phyloP scores from a whole-genome alignment of 2,113 vertebrate genomes.

The Channa argus region DNA sequence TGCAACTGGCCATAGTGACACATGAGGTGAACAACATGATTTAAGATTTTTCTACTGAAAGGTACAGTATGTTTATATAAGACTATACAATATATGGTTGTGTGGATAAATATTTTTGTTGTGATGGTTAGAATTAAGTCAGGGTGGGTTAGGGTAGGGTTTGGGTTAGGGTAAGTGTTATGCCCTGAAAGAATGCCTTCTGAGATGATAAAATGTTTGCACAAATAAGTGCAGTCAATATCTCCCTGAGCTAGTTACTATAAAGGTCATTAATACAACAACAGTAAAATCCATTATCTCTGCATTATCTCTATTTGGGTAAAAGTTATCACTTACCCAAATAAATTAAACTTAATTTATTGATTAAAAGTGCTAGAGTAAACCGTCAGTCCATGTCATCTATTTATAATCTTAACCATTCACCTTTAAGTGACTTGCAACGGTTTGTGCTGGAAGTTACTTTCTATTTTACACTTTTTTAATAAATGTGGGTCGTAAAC shows the following conservation, averaged over 20 bases:
- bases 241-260: neutral
- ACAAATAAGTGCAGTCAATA: constrained; percentile 7
- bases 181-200: neutral
- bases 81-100: too few relatives aligned
- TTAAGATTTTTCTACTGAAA: too few relatives aligned
- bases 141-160: too few relatives aligned
- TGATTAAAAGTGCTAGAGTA: neutral
- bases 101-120: too few relatives aligned
- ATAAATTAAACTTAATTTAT: neutral
- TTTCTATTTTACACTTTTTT: neutral
- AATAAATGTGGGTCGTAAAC: neutral
- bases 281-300: neutral
- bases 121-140: too few relatives aligned
- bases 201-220: constrained; percentile 1
- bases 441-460: neutral
- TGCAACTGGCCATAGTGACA: neutral
- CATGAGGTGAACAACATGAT: too few relatives aligned
- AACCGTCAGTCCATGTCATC: neutral
- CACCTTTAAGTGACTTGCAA: neutral
- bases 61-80: too few relatives aligned
- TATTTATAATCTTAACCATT: neutral
- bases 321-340: neutral
- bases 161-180: too few relatives aligned
- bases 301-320: neutral
- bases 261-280: constrained; percentile 7